These are phyloP conservation scores for Lagocephalus sceleratus DNA, from an alignment of 2,797 vertebrate genomes.

Conservation along the genomic window DNA sequence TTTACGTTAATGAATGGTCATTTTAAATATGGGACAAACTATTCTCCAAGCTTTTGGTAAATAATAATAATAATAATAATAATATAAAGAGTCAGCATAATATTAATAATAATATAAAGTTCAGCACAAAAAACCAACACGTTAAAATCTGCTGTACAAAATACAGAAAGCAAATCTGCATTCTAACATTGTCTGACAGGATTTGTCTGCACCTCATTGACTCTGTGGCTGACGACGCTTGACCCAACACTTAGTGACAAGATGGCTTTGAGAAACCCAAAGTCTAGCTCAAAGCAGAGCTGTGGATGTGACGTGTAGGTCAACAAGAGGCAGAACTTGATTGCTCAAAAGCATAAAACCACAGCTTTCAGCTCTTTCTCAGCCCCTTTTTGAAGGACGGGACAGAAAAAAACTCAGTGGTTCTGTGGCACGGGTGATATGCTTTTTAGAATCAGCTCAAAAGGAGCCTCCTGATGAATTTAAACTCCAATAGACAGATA, in stretches of 20 bases:
- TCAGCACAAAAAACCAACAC: too few species aligned
- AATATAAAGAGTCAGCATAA: too few species aligned
- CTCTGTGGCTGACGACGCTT: neutral
- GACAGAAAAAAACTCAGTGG: neutral
- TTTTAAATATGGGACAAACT: too few species aligned
- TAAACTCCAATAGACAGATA: slow-evolving; percentile 82
- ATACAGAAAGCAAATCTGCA: too few species aligned
- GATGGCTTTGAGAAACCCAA: slow-evolving; percentile 52
- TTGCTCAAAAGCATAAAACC: slow-evolving; percentile 58
- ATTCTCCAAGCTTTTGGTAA: too few species aligned
- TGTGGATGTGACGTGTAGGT: slow-evolving; percentile 40
- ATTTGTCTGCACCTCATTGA: neutral
- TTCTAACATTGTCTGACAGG: too few species aligned
- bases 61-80: too few species aligned
- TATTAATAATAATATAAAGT: too few species aligned
- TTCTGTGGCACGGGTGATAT: slow-evolving; percentile 22
- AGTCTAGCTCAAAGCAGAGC: slow-evolving; percentile 52
- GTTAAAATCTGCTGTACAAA: too few species aligned
- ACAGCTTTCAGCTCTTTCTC: slow-evolving; percentile 1
- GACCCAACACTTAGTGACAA: slow-evolving; percentile 42
- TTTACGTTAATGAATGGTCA: too few species aligned
- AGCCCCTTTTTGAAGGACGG: neutral
- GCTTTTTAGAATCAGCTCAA: slow-evolving; percentile 66
- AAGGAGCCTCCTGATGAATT: slow-evolving; percentile 80
- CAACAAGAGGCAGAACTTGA: slow-evolving; percentile 69